Base-by-base conservation (phyloP, 1,140 invertebrate genomes). In the Macrobrachium nipponense region DNA sequence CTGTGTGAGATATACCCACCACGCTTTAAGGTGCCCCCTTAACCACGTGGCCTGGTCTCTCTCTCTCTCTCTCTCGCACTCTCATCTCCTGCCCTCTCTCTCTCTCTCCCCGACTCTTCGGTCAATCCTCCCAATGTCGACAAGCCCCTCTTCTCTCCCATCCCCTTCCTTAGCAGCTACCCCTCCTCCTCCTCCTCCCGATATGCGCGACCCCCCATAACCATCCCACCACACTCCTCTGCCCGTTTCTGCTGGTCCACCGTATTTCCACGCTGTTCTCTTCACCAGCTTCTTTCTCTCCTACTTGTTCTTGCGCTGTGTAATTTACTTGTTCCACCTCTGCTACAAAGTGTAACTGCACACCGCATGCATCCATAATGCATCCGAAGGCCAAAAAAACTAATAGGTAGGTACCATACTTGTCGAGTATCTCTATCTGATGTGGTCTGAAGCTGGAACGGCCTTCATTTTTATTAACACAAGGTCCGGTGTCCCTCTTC, bases 131-230 rank as follows among this genome's bases (percentile, higher is more conserved):
- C 59, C 43, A 17, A 27, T 27, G 27, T 27, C 18, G 23, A 36
- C n/a, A 23, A 15, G 27, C 18, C 7, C 44, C 44, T 12, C 18
- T 20, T 73, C 44, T 44, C 70, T 27, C 70, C 44, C 23, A 5
- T 5, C 15, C 44, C 15, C 36, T 23, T 43, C 20, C 43, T 43
- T 43, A 36, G 4, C n/a, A 4, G 23, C 68, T 72, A 23, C 68
- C 43, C 70, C 70, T 36, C 27, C 70, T 12, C 27, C 70, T 73
- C 70, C 70, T 12, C 27, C 70, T 73, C 70, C 70, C 51, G 36
- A 12, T 12, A 18, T 27, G 36, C 23, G 7, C 27, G 8, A 14
- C 23, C 23, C 23, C 51, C 64, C 62, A 18, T 64, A 17, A 17
- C 62, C 27, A 20, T 8, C 3, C 27, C 15, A 0, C 64, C 64